phyloP scores from a whole-genome alignment of 2,113 vertebrate genomes.

The Leuciscus idus region DNA sequence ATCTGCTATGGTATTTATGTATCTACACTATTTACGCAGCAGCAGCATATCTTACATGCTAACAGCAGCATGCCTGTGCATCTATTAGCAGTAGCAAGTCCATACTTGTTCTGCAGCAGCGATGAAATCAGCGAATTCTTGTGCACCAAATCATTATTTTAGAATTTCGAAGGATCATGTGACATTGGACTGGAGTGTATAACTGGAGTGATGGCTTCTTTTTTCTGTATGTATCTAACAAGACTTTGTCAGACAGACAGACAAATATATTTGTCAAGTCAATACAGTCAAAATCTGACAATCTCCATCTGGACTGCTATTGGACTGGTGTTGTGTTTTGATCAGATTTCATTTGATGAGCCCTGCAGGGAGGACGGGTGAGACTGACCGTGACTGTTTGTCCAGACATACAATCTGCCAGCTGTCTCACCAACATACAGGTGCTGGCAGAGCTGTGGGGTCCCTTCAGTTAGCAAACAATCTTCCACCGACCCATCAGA shows the following conservation, averaged over 20 bases:
- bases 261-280: not conserved
- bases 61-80: no score
- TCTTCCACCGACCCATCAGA: not conserved
- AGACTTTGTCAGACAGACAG: no score
- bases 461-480: conserved; percentile 32
- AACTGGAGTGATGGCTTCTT: not conserved
- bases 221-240: no score
- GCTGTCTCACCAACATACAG: conserved; percentile 14
- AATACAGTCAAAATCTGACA: not conserved
- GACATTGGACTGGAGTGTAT: not conserved
- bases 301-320: not conserved
- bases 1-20: no score
- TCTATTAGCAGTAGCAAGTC: no score
- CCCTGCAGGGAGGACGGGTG: not conserved
- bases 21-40: no score
- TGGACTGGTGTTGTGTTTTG: not conserved
- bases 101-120: no score
- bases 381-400: conserved; percentile 35
- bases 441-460: not conserved
- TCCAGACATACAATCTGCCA: conserved; percentile 31
- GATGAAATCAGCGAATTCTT: no score
- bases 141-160: not conserved
- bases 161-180: not conserved
- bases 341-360: conserved; percentile 1
- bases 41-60: no score